Evolutionary conservation across 2,113 vertebrate genomes (phyloP).

Genomic region (Patagioenas fasciata): DNA sequence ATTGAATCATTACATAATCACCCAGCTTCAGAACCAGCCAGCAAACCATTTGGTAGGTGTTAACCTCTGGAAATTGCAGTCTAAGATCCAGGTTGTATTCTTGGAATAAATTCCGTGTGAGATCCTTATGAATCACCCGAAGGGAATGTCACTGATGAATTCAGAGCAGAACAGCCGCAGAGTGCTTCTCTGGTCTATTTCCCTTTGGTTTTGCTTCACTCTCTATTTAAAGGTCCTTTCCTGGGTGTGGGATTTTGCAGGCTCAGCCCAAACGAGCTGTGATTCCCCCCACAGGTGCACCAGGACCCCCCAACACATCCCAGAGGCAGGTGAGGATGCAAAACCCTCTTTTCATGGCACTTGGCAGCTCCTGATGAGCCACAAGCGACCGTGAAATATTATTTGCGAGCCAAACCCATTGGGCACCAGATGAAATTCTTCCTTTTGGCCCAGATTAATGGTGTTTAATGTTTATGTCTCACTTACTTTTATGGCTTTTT

Average conservation of each 20-base stretch:
- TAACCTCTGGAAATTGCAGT: neutral
- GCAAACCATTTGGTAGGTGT: neutral
- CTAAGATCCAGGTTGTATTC: neutral
- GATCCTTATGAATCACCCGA: neutral
- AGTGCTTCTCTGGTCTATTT: neutral
- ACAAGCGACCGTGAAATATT: accelerated
- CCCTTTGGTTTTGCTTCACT: neutral
- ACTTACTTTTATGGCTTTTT: neutral
- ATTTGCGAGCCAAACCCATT: neutral
- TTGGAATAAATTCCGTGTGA: neutral
- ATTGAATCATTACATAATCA: neutral
- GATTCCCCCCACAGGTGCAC: accelerated
- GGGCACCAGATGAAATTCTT: neutral
- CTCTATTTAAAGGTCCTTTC: neutral
- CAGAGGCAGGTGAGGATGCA: accelerated
- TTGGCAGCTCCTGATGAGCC: neutral
- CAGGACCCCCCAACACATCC: too few species aligned
- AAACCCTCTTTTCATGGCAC: neutral
- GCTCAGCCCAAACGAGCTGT: accelerated
- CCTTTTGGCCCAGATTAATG: neutral
- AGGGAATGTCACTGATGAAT: neutral
- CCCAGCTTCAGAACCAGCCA: neutral
- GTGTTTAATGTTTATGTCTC: neutral
- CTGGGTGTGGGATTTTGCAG: neutral
- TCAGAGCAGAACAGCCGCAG: neutral